These are phyloP conservation scores for Labeo rohita DNA, from an alignment of 2,113 vertebrate species.

Conservation along the genomic window DNA sequence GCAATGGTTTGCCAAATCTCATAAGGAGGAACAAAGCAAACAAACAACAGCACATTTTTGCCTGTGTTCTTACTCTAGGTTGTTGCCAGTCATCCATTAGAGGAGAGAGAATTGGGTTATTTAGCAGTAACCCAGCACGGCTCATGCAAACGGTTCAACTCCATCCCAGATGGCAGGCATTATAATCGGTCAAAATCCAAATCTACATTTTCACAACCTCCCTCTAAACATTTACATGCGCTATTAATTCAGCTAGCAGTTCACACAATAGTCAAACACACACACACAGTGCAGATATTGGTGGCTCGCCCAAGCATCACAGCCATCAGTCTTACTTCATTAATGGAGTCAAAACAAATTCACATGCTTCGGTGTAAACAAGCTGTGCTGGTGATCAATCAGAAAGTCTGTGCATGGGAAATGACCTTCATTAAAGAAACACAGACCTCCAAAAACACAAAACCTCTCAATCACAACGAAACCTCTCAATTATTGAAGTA, in stretches of 20 bases:
- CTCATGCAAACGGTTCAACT: neutral
- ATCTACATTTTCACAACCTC: constrained; percentile 48
- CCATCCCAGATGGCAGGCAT: constrained; percentile 48
- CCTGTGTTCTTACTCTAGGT: neutral
- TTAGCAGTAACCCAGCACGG: constrained; percentile 32
- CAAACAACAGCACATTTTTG: constrained; percentile 13
- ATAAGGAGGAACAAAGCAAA: constrained; percentile 19
- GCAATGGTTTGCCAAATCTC: constrained; percentile 22
- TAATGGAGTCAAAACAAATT: constrained; percentile 59
- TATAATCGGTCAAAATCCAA: constrained; percentile 50
- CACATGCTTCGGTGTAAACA: constrained; percentile 47
- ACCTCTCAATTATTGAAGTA: constrained; percentile 34
- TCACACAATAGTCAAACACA: constrained; percentile 21
- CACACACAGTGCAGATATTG: constrained; percentile 15
- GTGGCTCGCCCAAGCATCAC: constrained; percentile 14
- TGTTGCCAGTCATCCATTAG: neutral
- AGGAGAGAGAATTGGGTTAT: constrained; percentile 9
- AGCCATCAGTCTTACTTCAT: constrained; percentile 58
- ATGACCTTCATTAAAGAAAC: constrained; percentile 51
- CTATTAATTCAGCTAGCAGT: constrained; percentile 36
- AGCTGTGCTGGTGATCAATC: constrained; percentile 55
- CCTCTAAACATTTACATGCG: constrained; percentile 40
- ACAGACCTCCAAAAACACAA: constrained; percentile 41
- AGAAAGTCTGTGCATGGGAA: constrained; percentile 44
- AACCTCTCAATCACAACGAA: constrained; percentile 42